Conservation (phyloP, 2,797 vertebrate genomes). For the Cuculus canorus region DNA sequence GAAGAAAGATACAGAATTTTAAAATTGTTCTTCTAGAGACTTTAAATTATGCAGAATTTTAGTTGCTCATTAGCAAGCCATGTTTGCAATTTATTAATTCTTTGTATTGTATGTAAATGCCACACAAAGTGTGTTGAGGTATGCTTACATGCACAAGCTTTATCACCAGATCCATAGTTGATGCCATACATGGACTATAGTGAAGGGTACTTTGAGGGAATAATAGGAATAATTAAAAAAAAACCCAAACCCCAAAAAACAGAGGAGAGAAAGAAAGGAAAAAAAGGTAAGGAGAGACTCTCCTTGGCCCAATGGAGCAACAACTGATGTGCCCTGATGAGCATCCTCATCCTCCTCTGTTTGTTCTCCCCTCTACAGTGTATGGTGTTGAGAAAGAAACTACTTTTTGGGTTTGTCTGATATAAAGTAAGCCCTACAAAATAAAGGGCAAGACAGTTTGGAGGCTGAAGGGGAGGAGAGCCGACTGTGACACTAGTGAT, state of each 20-base stretch:
- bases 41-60: not conserved
- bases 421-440: not conserved
- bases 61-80: not conserved
- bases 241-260: not conserved
- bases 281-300: not conserved
- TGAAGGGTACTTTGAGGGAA: rapidly evolving
- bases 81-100: not conserved
- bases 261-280: rapidly evolving
- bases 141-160: rapidly evolving
- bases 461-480: not conserved
- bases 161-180: not conserved
- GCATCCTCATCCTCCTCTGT: rapidly evolving
- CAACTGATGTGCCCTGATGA: not conserved
- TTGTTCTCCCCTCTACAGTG: not conserved
- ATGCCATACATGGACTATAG: not conserved
- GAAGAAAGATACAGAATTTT: not conserved
- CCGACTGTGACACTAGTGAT: not conserved
- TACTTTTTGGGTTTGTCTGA: not conserved
- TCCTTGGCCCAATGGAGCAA: not conserved
- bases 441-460: not conserved
- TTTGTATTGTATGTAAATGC: not conserved
- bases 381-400: rapidly evolving
- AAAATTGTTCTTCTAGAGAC: not conserved
- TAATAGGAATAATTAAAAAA: not conserved
- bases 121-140: not conserved